A percentile compares a stretch with the other conserved stretches of the same genome.
These are phyloP conservation scores for Pseudomyrmex cubaensis DNA, from an alignment of 1,140 invertebrate genomes.

Conservation along the genomic window DNA sequence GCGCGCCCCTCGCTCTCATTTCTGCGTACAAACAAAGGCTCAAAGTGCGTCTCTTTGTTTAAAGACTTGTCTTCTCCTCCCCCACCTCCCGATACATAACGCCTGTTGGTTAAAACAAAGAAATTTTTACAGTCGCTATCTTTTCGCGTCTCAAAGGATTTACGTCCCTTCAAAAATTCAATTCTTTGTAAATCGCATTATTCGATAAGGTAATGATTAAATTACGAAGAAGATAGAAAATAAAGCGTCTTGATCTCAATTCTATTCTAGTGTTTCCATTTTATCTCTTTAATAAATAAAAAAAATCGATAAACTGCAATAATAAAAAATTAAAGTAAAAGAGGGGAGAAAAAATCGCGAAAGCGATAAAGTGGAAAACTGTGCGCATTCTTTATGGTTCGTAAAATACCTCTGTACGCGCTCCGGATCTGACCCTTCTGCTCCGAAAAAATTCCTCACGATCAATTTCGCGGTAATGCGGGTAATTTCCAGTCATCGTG, in stretches of 20 bases:
- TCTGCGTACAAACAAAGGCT: constrained; percentile 72
- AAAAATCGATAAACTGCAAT: background rate
- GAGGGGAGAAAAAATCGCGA: no score
- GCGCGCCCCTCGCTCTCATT: constrained; percentile 64
- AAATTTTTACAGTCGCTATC: constrained; percentile 36
- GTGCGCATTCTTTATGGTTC: background rate
- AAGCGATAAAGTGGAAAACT: background rate
- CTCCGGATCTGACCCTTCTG: background rate
- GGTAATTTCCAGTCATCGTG: constrained; percentile 63
- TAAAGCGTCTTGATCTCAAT: no score
- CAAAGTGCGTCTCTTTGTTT: constrained; percentile 59
- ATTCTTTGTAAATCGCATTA: no score
- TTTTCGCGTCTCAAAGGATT: no score
- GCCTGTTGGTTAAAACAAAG: background rate
- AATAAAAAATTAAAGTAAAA: background rate
- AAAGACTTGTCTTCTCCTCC: background rate
- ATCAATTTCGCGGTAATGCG: constrained; percentile 63
- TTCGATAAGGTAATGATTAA: no score
- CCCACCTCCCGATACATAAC: no score
- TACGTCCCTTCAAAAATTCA: no score
- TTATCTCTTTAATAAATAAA: constrained; percentile 10
- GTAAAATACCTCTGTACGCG: background rate
- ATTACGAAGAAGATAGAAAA: no score
- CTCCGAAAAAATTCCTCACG: constrained; percentile 39
- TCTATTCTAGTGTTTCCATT: no score